Conservation (phyloP, 2,888 invertebrate genomes). For the Chrysomela aeneicollis region DNA sequence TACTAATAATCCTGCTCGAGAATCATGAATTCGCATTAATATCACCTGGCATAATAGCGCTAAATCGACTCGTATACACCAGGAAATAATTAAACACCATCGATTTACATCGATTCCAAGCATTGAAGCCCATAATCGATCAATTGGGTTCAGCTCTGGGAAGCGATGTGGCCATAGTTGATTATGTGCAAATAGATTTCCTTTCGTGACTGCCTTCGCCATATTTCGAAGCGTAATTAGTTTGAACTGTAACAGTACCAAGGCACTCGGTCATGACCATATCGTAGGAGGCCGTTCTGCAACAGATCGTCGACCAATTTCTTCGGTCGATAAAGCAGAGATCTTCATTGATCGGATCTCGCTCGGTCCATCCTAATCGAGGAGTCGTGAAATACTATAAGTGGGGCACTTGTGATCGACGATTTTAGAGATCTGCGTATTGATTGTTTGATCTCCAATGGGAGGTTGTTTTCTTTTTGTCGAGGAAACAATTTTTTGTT, state of each 20-base stretch:
- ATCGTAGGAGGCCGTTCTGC: conserved; percentile 28
- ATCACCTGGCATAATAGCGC: not conserved
- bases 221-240: conserved; percentile 44
- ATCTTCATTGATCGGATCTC: conserved; percentile 2
- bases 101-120: too few relatives aligned
- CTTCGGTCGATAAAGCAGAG: conserved; percentile 4
- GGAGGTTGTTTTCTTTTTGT: too few relatives aligned
- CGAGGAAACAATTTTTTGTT: too few relatives aligned
- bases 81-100: too few relatives aligned
- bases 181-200: conserved; percentile 43
- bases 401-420: not conserved
- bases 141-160: too few relatives aligned
- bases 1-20: conserved; percentile 12
- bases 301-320: conserved; percentile 10
- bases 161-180: not conserved
- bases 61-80: too few relatives aligned
- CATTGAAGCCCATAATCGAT: too few relatives aligned
- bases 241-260: conserved; percentile 45
- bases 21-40: conserved; percentile 16
- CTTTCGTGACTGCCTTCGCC: conserved; percentile 42
- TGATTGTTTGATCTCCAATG: too few relatives aligned
- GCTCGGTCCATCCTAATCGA: not conserved
- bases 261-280: conserved; percentile 47
- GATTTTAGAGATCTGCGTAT: too few relatives aligned
- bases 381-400: not conserved